Evolutionary conservation across 2,113 vertebrate genomes (phyloP).

Genomic region (Chunga burmeisteri): DNA sequence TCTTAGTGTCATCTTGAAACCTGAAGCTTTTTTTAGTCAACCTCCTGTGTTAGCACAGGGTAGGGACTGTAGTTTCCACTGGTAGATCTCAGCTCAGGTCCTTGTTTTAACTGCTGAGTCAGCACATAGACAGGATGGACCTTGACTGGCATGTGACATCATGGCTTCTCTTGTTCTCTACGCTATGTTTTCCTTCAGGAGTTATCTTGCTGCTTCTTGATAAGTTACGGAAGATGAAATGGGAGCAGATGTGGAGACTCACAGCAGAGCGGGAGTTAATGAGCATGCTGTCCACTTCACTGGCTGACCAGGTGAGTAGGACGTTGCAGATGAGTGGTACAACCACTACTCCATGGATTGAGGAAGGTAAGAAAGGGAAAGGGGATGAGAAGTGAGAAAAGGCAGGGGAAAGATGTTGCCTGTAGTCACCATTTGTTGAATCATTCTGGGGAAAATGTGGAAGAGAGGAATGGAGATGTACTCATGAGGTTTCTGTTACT

Average conservation of each 20-base stretch:
- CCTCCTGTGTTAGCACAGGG: not conserved
- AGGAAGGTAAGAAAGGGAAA: not conserved
- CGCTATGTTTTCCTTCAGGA: conserved; percentile 70
- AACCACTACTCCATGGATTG: not conserved
- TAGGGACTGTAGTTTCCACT: not conserved
- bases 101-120: not conserved
- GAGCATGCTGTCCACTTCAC: conserved; percentile 97
- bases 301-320: conserved; percentile 91
- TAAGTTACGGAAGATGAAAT: conserved; percentile 93
- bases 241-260: conserved; percentile 99
- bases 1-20: not conserved
- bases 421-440: not conserved
- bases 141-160: not conserved
- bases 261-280: conserved; percentile 96
- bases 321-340: not conserved
- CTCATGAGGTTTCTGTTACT: not conserved
- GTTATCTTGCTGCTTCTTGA: conserved; percentile 95
- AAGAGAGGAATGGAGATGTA: not conserved
- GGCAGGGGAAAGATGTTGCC: not conserved
- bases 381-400: not conserved
- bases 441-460: not conserved
- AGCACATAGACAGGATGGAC: not conserved
- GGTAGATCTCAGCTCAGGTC: not conserved
- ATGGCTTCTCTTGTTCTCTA: not conserved
- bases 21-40: not conserved